phyloP scores from a whole-genome alignment of 2,113 vertebrate species.

The Eira barbara region DNA sequence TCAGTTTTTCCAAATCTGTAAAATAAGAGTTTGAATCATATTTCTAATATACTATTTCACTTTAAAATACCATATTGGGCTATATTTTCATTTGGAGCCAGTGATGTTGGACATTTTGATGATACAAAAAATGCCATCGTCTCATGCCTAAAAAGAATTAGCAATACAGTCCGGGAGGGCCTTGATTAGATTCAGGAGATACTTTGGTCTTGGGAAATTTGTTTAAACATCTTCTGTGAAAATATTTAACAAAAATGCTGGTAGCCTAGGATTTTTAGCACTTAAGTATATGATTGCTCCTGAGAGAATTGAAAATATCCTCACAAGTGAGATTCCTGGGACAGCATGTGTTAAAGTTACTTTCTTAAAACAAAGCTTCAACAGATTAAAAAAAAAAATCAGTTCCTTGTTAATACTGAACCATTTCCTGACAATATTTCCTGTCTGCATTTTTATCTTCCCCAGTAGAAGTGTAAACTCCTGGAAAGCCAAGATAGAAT shows the following conservation, averaged over 20 bases:
- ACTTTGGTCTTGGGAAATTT: not conserved
- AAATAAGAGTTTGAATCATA: not conserved
- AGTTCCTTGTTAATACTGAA: not conserved
- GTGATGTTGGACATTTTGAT: not conserved
- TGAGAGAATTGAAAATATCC: not conserved
- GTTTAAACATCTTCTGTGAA: not conserved
- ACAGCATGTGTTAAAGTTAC: not conserved
- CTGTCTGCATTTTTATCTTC: not conserved
- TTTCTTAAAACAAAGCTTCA: not conserved
- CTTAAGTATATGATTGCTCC: not conserved
- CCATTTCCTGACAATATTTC: not conserved
- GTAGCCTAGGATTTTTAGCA: not conserved
- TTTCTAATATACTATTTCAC: not conserved
- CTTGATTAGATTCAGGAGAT: not conserved
- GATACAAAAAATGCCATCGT: not conserved
- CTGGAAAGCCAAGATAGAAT: not conserved
- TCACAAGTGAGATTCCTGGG: not conserved
- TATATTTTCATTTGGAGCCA: not conserved
- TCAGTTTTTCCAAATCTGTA: not conserved
- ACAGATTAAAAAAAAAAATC: not conserved
- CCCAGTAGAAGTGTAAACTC: not conserved
- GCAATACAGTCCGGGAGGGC: not conserved
- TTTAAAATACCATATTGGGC: not conserved
- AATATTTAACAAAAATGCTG: not conserved
- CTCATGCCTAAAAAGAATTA: not conserved